These are phyloP conservation scores for Turritopsis dohrnii DNA, from an alignment of 30 jellyfish, hydroid and myxozoan species.

Conservation along the genomic window DNA sequence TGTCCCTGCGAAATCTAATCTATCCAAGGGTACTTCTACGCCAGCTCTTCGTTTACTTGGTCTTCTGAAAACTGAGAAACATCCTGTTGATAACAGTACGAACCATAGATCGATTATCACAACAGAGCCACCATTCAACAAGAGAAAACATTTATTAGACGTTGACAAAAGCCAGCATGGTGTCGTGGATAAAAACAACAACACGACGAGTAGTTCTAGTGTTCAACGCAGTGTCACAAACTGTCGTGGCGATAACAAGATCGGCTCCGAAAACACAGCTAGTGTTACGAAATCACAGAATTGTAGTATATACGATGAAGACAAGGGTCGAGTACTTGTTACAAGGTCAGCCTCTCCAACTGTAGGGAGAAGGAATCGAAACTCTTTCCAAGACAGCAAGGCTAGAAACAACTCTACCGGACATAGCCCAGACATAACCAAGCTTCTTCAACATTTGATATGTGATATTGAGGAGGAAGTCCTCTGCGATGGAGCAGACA, in stretches of 20 bases:
- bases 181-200: neutral
- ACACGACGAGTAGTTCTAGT: neutral
- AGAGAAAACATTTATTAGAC: neutral
- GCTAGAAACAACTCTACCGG: constrained; percentile 25
- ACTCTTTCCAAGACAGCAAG: neutral
- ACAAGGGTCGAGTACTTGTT: neutral
- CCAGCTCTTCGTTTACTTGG: neutral
- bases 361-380: neutral
- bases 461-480: constrained; percentile 39
- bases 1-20: neutral
- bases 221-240: neutral
- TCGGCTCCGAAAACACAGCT: neutral
- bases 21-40: neutral
- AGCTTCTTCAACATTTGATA: constrained; percentile 20
- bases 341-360: neutral
- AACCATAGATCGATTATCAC: neutral
- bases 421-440: constrained; percentile 29
- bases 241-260: neutral
- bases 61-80: neutral
- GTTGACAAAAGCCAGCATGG: neutral
- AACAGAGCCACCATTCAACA: neutral
- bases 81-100: neutral
- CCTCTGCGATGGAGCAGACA: constrained; percentile 6
- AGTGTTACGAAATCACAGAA: neutral
- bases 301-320: neutral